Conservation (phyloP, 2,797 vertebrate genomes). For the Scomberomorus guttatus region DNA sequence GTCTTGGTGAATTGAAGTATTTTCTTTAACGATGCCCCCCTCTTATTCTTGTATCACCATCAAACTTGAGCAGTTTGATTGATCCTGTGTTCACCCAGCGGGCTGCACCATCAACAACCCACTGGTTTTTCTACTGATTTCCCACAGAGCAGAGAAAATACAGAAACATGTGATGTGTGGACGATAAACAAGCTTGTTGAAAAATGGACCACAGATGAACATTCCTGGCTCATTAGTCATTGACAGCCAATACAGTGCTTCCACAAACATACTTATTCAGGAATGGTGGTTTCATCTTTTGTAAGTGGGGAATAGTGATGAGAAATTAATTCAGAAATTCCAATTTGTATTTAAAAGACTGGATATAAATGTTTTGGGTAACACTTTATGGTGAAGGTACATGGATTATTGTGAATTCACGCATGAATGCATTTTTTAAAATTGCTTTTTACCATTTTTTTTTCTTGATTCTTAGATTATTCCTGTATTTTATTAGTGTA, state of each 20-base stretch:
- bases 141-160: constrained; percentile 23
- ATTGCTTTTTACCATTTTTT: too few relatives aligned
- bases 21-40: constrained; percentile 27
- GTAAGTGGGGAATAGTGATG: background rate
- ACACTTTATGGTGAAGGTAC: too few relatives aligned
- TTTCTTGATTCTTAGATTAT: too few relatives aligned
- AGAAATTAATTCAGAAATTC: background rate
- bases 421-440: too few relatives aligned
- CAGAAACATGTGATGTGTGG: background rate
- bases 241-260: background rate
- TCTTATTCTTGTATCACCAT: background rate
- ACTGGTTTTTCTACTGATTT: constrained; percentile 42
- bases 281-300: background rate
- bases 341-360: background rate
- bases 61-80: constrained; percentile 32
- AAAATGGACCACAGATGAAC: constrained; percentile 13
- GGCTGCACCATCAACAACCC: constrained; percentile 23
- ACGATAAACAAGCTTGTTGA: constrained; percentile 36
- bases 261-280: background rate
- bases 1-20: constrained; percentile 17
- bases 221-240: background rate
- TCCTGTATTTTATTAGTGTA: too few relatives aligned
- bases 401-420: too few relatives aligned
- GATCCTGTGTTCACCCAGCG: constrained; percentile 33
- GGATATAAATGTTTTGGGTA: too few relatives aligned